Base-by-base conservation (phyloP, 2,888 invertebrate genomes). In the Napeogenes sylphis region DNA sequence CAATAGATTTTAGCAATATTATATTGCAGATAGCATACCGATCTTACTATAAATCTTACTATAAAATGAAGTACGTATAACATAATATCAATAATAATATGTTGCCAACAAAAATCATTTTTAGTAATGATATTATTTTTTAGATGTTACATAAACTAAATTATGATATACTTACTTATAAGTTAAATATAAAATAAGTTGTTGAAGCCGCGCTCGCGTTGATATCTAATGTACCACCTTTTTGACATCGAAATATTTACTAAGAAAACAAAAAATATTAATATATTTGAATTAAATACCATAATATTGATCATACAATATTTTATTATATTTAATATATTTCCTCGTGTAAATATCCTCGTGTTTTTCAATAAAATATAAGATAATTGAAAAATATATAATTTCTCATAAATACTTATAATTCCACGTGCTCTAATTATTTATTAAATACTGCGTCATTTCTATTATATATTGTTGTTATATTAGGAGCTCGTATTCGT, bases 361-460 rank as follows among this genome's bases (percentile, higher is more conserved):
- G 42, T 42, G 42, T 8, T 42, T 10, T 12, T 10, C 6, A 42
- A 10, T 42, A 42, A 10, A 42, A 42, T 42, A 42, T 12, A 10
- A 10, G 10, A 10, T 10, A 10, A 42, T 10, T 10, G 8, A 42
- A 10, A 42, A 3, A 30, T 21, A 21, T 51, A 58, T 53, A 51
- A 13, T 61, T 38, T 62, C 57, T 59, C 14, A 42, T 61, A 55
- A 21, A 21, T 21, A 21, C 21, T 21, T 55, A 47, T 46, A 62
- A 66, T 55, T 59, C 62, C 69, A 69, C 69, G 66, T 58, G 66
- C 57, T 66, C 60, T 21, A 60, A 62, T 58, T 62, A 66, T 64
- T 66, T 64, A 60, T 53, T 45, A 54, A 57, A 35, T 55, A 68
- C 66, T 69, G 65, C 69, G 69, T 62, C 69, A 66, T 64, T 59